Evolutionary conservation across 2,888 invertebrate species (phyloP).

Genomic region (Machimus atricapillus): DNA sequence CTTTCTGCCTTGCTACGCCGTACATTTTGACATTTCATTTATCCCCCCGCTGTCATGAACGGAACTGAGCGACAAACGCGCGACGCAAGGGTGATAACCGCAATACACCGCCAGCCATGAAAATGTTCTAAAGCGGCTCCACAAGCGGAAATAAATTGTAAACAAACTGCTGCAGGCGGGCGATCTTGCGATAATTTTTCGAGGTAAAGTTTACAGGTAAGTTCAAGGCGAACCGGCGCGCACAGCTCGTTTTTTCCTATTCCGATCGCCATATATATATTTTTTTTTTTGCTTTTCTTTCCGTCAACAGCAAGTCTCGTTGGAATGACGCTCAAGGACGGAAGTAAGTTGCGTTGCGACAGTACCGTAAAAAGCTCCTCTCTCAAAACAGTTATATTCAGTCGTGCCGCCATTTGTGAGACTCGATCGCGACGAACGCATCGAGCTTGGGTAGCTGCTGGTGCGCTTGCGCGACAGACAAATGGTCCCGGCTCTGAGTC

Average conservation of each 20-base stretch:
- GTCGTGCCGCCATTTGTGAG: not conserved
- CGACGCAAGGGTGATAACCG: not conserved
- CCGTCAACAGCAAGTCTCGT: not conserved
- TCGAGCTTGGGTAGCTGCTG: not conserved
- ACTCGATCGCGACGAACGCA: not conserved
- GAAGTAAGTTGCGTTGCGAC: not conserved
- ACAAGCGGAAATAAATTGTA: conserved; percentile 33
- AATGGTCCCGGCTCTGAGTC: not conserved
- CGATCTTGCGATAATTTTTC: not conserved
- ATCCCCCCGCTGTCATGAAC: not conserved
- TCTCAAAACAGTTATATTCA: not conserved
- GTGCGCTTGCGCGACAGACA: not conserved
- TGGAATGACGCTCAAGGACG: conserved; percentile 29
- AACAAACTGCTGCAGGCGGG: conserved; percentile 2
- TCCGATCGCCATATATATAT: not conserved
- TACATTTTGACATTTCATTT: not conserved
- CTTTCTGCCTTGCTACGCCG: not conserved
- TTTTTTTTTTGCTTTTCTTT: not conserved
- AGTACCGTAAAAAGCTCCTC: conserved; percentile 15
- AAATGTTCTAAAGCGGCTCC: not conserved
- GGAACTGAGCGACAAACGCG: not conserved
- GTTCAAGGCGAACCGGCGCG: conserved; percentile 35
- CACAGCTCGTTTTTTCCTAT: not conserved
- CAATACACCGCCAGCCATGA: not conserved
- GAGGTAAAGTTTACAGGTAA: conserved; percentile 31